Percentiles rank a stretch among this genome's conserved stretches.
These are phyloP conservation scores for Solenodon paradoxus DNA, from an alignment of 2,113 vertebrate species.

Conservation along the genomic window DNA sequence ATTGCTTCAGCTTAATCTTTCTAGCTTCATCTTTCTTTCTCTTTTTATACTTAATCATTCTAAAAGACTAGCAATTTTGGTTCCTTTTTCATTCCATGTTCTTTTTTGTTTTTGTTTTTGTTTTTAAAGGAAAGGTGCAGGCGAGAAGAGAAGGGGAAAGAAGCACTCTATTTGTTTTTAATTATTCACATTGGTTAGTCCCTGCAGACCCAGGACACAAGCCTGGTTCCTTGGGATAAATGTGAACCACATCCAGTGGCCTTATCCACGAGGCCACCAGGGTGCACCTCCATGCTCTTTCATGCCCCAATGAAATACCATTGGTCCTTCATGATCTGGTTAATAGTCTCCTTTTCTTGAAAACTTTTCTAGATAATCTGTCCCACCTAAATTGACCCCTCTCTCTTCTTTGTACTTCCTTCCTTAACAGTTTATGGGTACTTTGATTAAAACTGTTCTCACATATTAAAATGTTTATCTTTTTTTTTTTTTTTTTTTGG, in stretches of 20 bases:
- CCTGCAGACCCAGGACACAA: too few relatives aligned
- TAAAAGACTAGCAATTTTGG: not conserved
- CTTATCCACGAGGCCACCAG: too few relatives aligned
- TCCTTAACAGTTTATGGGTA: not conserved
- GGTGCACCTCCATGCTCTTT: too few relatives aligned
- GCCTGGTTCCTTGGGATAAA: too few relatives aligned
- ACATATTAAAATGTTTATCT: not conserved
- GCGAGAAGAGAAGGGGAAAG: too few relatives aligned
- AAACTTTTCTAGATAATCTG: slow-evolving; percentile 17
- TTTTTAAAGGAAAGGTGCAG: too few relatives aligned
- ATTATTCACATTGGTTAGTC: too few relatives aligned
- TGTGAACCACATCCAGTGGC: too few relatives aligned
- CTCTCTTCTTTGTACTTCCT: not conserved
- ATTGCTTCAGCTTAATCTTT: not conserved
- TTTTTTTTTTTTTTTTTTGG: too few relatives aligned
- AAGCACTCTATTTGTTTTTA: too few relatives aligned
- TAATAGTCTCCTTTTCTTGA: slow-evolving; percentile 7
- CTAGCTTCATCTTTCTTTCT: not conserved
- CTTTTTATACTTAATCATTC: not conserved
- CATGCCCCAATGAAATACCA: not conserved
- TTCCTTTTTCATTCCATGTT: not conserved
- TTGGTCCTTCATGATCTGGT: not conserved
- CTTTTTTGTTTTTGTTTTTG: too few relatives aligned
- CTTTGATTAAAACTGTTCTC: not conserved
- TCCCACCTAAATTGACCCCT: not conserved